Conservation (phyloP, 2,113 vertebrate genomes). For the Myiagra hebetior region DNA sequence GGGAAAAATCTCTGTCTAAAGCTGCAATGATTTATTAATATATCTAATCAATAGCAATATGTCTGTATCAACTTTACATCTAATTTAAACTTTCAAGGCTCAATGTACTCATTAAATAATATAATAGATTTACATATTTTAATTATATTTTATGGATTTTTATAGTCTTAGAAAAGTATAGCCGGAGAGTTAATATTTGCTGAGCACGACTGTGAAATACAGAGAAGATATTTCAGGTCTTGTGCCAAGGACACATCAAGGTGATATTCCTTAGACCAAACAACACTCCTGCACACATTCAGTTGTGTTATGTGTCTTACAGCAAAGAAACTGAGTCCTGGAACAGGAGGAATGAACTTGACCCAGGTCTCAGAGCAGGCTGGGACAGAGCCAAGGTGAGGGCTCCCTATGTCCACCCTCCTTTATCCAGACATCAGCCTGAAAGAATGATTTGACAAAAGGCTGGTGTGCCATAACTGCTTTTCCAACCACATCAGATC, state of each 20-base stretch:
- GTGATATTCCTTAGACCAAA: not conserved
- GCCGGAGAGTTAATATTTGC: not conserved
- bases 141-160: slow-evolving; percentile 77
- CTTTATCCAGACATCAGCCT: not conserved
- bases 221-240: not conserved
- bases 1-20: not conserved
- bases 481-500: not conserved
- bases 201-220: not conserved
- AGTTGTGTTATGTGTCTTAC: not conserved
- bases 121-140: slow-evolving; percentile 80
- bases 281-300: fast-evolving
- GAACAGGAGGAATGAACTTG: not conserved
- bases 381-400: not conserved
- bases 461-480: not conserved
- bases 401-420: not conserved
- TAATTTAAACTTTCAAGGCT: slow-evolving; percentile 73
- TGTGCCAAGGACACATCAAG: not conserved
- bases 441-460: not conserved
- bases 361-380: not conserved
- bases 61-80: slow-evolving; percentile 70
- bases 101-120: slow-evolving; percentile 73
- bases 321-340: not conserved
- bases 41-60: slow-evolving; percentile 67
- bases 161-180: not conserved
- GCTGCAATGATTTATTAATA: slow-evolving; percentile 62